Conservation (phyloP, 1,140 invertebrate genomes). For the Drosophila nikananu region DNA sequence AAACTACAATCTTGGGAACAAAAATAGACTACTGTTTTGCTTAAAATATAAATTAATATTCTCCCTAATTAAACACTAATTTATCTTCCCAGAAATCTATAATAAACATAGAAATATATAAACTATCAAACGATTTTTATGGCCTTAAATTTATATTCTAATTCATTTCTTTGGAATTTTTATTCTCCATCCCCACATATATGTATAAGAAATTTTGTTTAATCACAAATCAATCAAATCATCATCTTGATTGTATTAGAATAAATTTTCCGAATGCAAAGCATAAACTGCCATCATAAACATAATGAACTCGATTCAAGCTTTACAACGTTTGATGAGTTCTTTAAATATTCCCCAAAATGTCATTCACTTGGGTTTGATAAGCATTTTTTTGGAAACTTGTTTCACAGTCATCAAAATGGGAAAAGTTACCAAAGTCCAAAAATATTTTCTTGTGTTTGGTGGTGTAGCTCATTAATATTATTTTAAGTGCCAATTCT, state of each 20-base stretch:
- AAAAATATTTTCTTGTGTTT: slow-evolving; percentile 2
- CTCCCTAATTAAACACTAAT: neutral
- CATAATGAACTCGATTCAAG: slow-evolving; percentile 27
- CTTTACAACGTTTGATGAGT: slow-evolving; percentile 5
- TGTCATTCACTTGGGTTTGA: slow-evolving; percentile 16
- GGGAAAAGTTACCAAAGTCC: neutral
- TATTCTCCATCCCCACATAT: neutral
- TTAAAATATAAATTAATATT: neutral
- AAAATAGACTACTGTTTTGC: neutral
- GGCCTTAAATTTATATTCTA: neutral
- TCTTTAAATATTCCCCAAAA: slow-evolving; percentile 16
- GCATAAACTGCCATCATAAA: slow-evolving; percentile 29
- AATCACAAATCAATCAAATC: slow-evolving; percentile 12
- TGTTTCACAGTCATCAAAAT: slow-evolving; percentile 19
- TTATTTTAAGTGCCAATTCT: slow-evolving; percentile 19
- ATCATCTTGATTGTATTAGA: slow-evolving; percentile 7
- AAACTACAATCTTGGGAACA: neutral
- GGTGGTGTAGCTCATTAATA: slow-evolving; percentile 39
- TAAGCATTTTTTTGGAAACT: slow-evolving; percentile 20
- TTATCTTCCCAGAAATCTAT: neutral
- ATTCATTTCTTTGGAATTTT: slow-evolving; percentile 2
- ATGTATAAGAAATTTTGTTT: slow-evolving; percentile 3
- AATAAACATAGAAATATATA: neutral
- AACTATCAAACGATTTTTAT: neutral
- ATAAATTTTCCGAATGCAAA: slow-evolving; percentile 18